Conservation (phyloP, 2,888 invertebrate species). For the Portevinia maculata region DNA sequence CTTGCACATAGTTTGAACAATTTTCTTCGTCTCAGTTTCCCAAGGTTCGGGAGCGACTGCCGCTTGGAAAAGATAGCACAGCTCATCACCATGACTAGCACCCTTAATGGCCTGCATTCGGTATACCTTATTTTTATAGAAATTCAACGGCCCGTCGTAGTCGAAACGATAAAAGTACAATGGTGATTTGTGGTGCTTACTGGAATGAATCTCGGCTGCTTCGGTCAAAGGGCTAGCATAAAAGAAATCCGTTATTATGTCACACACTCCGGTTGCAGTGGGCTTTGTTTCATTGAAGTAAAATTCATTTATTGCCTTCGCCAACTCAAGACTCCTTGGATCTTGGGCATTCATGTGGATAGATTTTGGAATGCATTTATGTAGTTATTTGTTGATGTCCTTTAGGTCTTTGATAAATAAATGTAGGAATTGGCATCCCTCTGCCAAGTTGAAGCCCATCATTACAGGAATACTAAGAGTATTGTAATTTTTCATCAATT, state of each 20-base stretch:
- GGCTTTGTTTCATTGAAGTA: conserved; percentile 83
- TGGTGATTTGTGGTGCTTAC: conserved; percentile 77
- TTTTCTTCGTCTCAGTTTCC: conserved; percentile 69
- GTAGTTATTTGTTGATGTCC: conserved; percentile 31
- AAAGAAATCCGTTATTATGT: conserved; percentile 83
- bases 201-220: conserved; percentile 67
- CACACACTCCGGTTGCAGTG: conserved; percentile 80
- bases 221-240: conserved; percentile 56
- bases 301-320: conserved; percentile 75
- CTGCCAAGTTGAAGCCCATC: conserved; percentile 84
- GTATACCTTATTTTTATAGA: conserved; percentile 81
- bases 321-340: conserved; percentile 44
- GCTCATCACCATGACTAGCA: conserved; percentile 85
- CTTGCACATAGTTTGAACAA: conserved; percentile 83
- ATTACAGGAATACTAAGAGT: conserved; percentile 84
- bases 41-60: conserved; percentile 63
- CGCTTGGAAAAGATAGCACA: conserved; percentile 84
- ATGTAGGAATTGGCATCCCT: conserved; percentile 82
- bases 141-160: conserved; percentile 84
- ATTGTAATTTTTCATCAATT: conserved; percentile 82
- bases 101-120: conserved; percentile 82
- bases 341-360: conserved; percentile 49
- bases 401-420: conserved; percentile 48
- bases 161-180: conserved; percentile 84
- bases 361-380: conserved; percentile 69